These are phyloP conservation scores for Uromys caudimaculatus DNA, from an alignment of 2,797 vertebrate species.

Conservation along the genomic window DNA sequence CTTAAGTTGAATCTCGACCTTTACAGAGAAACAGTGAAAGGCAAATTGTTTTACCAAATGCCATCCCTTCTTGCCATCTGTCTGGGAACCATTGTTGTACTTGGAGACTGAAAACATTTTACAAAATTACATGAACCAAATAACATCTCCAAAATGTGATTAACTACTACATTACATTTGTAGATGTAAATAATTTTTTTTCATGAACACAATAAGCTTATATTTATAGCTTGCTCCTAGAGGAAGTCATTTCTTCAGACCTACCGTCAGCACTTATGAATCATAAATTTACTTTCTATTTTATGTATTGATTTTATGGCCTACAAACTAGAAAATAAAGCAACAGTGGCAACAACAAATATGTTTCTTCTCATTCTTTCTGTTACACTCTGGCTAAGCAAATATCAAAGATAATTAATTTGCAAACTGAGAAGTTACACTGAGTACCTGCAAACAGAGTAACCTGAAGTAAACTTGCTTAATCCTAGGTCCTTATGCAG, in stretches of 20 bases:
- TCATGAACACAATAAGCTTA: background rate
- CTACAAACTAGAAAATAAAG: constrained; percentile 62
- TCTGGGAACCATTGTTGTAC: constrained; percentile 21
- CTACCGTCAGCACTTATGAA: background rate
- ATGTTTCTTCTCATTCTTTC: constrained; percentile 43
- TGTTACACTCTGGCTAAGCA: constrained; percentile 52
- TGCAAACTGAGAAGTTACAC: background rate
- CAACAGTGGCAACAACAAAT: constrained; percentile 30
- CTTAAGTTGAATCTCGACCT: background rate
- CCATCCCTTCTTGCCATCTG: constrained; percentile 14
- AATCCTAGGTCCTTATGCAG: background rate
- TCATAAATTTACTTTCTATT: constrained; percentile 63
- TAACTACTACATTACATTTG: constrained; percentile 12
- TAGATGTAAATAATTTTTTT: constrained; percentile 10
- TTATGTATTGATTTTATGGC: constrained; percentile 62
- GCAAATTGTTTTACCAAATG: constrained; percentile 47
- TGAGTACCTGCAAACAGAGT: background rate
- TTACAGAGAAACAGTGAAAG: background rate
- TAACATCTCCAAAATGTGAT: constrained; percentile 52
- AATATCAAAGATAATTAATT: constrained; percentile 63
- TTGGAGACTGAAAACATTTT: constrained; percentile 34
- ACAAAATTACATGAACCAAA: constrained; percentile 4
- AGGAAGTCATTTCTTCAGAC: constrained; percentile 3
- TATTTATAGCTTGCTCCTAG: constrained; percentile 1
- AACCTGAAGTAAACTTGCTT: constrained; percentile 49